Conservation (phyloP, 2,888 invertebrate species). For the Drosophila monieri region DNA sequence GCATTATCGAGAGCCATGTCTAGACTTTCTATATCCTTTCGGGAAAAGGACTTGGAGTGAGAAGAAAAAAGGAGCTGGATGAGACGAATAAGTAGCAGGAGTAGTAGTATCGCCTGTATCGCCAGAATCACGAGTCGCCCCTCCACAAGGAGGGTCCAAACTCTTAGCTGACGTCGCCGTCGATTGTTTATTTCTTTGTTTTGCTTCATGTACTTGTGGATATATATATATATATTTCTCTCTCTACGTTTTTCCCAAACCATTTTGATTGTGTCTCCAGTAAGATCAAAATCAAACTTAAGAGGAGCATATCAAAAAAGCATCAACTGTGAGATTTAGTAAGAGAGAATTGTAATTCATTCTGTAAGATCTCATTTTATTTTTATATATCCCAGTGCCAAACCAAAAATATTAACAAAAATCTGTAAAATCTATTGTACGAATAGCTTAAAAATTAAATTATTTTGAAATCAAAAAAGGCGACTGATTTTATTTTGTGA, state of each 20-base stretch:
- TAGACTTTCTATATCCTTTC: constrained; percentile 17
- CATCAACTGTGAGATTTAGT: neutral
- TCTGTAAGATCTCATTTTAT: constrained; percentile 1
- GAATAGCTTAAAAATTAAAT: neutral
- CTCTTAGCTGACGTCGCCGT: constrained; percentile 13
- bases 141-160: neutral
- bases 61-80: neutral
- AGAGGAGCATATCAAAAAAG: neutral
- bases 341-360: constrained; percentile 1
- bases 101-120: neutral
- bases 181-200: constrained; percentile 8
- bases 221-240: constrained; percentile 16
- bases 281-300: neutral
- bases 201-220: neutral
- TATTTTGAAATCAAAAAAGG: neutral
- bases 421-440: constrained; percentile 4
- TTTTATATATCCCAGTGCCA: constrained; percentile 1
- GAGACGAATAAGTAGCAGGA: neutral
- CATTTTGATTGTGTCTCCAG: neutral
- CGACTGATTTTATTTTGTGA: neutral
- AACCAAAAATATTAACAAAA: neutral
- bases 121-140: neutral
- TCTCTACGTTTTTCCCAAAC: constrained; percentile 4
- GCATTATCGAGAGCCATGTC: constrained; percentile 57
- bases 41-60: constrained; percentile 1